These are phyloP conservation scores for Drepanosiphum platanoidis DNA, from an alignment of 2,888 invertebrate genomes.

Conservation along the genomic window DNA sequence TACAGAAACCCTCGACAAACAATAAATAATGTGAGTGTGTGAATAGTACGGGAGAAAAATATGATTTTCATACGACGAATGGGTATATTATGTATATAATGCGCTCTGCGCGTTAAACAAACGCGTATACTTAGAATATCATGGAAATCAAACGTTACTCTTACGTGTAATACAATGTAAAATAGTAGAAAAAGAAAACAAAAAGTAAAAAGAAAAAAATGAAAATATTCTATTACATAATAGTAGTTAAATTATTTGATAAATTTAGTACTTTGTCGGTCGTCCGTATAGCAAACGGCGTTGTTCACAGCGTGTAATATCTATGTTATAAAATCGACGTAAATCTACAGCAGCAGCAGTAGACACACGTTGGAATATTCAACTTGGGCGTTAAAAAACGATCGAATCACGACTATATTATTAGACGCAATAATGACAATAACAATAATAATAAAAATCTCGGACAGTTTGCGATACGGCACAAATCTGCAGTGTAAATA, in stretches of 20 bases:
- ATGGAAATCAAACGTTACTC: conserved; percentile 14
- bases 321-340: too few relatives aligned
- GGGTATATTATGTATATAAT: too few relatives aligned
- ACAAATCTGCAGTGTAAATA: background rate
- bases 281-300: background rate
- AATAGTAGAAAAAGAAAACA: background rate
- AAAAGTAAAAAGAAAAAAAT: background rate
- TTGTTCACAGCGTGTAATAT: too few relatives aligned
- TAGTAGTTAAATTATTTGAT: background rate
- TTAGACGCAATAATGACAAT: too few relatives aligned
- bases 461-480: background rate
- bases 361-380: too few relatives aligned
- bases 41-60: background rate
- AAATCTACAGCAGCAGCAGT: too few relatives aligned
- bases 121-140: background rate
- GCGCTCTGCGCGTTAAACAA: background rate
- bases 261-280: background rate
- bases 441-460: background rate
- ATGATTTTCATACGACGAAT: background rate
- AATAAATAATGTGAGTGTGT: background rate
- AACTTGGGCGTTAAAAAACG: too few relatives aligned
- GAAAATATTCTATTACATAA: background rate
- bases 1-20: background rate
- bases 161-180: background rate
- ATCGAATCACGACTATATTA: too few relatives aligned